Conservation (phyloP, 2,797 vertebrate genomes). For the Coregonus suidteri region DNA sequence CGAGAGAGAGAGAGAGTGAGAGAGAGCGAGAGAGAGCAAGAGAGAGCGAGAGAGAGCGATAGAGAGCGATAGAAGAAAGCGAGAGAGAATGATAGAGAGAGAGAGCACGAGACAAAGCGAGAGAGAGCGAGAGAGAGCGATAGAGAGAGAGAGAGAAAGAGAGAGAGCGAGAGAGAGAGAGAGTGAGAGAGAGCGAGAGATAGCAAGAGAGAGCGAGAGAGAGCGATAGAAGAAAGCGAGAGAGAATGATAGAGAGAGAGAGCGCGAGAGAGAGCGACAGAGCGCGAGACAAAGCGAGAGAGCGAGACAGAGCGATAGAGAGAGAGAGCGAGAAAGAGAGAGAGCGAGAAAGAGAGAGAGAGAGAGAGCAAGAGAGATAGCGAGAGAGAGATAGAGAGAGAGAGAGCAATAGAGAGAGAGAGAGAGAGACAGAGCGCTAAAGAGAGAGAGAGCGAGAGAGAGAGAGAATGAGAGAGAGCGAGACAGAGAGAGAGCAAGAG, state of each 20-base stretch:
- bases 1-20: constrained; percentile 24
- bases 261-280: constrained; percentile 39
- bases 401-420: no score
- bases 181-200: not conserved
- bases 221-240: not conserved
- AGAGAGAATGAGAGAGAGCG: constrained; percentile 14
- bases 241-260: constrained; percentile 55
- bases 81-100: constrained; percentile 7
- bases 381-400: no score
- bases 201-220: no score
- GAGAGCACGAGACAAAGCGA: not conserved
- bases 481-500: not conserved
- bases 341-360: no score
- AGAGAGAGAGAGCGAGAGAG: constrained; percentile 54
- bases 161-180: no score
- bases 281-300: not conserved
- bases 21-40: not conserved
- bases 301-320: no score
- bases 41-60: not conserved
- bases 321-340: constrained; percentile 11
- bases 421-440: constrained; percentile 57
- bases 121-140: no score
- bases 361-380: no score
- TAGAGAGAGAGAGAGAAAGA: constrained; percentile 16
- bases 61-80: not conserved